Evolutionary conservation across 2,888 invertebrate genomes (phyloP).

Genomic region (Alcis repandata): DNA sequence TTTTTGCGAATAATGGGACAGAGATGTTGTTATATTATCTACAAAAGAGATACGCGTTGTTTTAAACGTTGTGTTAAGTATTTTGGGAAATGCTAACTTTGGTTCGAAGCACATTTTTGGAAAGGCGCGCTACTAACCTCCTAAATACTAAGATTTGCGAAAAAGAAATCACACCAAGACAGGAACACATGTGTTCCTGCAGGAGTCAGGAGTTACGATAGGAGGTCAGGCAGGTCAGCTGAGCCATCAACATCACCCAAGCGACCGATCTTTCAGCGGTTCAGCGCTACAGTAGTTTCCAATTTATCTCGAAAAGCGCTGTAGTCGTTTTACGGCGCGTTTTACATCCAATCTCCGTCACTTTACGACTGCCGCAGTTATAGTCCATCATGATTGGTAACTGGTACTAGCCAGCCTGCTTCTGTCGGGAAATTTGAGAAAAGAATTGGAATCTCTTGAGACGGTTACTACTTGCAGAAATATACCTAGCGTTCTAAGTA

Average conservation of each 20-base stretch:
- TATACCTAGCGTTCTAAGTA: no score
- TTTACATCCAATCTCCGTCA: conserved; percentile 45
- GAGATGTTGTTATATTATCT: no score
- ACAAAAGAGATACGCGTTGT: no score
- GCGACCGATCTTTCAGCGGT: neutral
- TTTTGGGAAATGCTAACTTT: no score
- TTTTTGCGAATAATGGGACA: no score
- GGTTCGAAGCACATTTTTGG: no score
- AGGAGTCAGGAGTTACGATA: neutral
- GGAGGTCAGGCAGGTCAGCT: neutral
- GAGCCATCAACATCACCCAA: neutral
- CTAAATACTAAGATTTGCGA: neutral
- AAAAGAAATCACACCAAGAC: neutral
- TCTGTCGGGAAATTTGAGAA: neutral
- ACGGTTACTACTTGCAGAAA: neutral
- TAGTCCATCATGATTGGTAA: conserved; percentile 32
- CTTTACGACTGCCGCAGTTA: conserved; percentile 34
- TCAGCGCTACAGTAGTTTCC: conserved; percentile 20
- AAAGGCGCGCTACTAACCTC: no score
- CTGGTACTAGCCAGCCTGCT: conserved; percentile 9
- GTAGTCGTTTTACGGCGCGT: conserved; percentile 35
- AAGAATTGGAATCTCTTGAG: neutral
- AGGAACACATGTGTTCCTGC: no score
- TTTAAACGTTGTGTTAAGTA: no score
- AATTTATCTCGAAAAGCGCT: conserved; percentile 21